Base-by-base conservation (phyloP, 2,888 invertebrate species). In the Andrena chrysosceles region DNA sequence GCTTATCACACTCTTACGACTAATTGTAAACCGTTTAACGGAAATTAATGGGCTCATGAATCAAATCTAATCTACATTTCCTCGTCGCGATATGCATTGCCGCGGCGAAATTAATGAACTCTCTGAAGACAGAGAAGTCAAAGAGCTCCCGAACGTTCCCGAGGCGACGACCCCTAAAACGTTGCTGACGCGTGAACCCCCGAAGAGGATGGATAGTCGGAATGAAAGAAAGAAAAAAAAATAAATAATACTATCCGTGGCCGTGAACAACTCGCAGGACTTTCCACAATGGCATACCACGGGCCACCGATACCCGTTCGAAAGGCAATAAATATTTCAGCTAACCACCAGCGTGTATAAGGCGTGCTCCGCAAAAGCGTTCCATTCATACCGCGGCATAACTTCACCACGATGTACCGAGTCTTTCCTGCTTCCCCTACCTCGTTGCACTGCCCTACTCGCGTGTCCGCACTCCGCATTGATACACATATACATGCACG, bases 281-380 rank as follows among this genome's bases (percentile, higher is more conserved):
- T 87, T 87, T 89, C 74, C 83, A 90, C 89, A 89, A 91, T 88
- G 87, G 89, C 81, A 77, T 79, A 84, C 85, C 69, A 59, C 81
- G 69, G 88, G 85, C 72, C 72, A 81, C 86, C 90, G 90, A 89
- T 90, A 89, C 88, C 87, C 86, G 88, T 90, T 89, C 88, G 89
- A 89, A 92, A 86, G 90, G 91, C 89, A 90, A 93, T 92, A 92
- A 92, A 93, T 93, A 92, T 91, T 90, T 90, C 91, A 86, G 74
- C 89, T 88, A 90, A 91, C 90, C 92, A 83, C 87, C 78, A 10
- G 26, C 56, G 85, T 86, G 89, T 90, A 87, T 90, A 90, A 91
- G 91, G 91, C 87, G 86, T 82, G 87, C 89, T 88, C 90, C 89
- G 91, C 92, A 91, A 91, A 90, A 90, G 90, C 90, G 87, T 90